Evolutionary conservation across 2,113 vertebrate species (phyloP).

Genomic region (Pipra filicauda): DNA sequence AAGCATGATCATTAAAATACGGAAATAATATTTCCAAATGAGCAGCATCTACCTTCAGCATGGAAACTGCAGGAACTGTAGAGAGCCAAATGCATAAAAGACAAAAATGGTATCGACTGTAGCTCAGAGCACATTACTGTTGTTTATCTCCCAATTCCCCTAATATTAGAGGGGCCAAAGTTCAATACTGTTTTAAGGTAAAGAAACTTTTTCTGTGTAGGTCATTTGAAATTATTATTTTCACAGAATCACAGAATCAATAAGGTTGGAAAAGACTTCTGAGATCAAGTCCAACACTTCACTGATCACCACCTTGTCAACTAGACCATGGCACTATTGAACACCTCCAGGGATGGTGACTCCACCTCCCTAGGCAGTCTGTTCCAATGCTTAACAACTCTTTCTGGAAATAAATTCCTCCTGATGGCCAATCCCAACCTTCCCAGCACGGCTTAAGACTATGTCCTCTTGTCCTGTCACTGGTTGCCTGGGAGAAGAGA

Average conservation of each 20-base stretch:
- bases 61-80: not conserved
- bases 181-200: not conserved
- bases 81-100: not conserved
- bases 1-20: not conserved
- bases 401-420: not conserved
- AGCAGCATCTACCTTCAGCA: not conserved
- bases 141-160: not conserved
- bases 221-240: not conserved
- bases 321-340: not conserved
- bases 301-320: not conserved
- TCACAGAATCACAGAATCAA: not conserved
- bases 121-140: not conserved
- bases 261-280: not conserved
- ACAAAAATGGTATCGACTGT: not conserved
- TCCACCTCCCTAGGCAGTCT: not conserved
- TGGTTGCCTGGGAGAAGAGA: not conserved
- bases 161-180: not conserved
- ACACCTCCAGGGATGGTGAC: not conserved
- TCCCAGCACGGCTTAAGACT: not conserved
- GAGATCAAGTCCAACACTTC: not conserved
- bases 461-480: not conserved
- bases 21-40: not conserved
- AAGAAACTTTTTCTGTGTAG: not conserved
- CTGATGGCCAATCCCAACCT: not conserved
- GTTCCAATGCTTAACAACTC: not conserved